These are phyloP conservation scores for Pachydiplax longipennis DNA, from an alignment of 2,888 invertebrate species.

Conservation along the genomic window DNA sequence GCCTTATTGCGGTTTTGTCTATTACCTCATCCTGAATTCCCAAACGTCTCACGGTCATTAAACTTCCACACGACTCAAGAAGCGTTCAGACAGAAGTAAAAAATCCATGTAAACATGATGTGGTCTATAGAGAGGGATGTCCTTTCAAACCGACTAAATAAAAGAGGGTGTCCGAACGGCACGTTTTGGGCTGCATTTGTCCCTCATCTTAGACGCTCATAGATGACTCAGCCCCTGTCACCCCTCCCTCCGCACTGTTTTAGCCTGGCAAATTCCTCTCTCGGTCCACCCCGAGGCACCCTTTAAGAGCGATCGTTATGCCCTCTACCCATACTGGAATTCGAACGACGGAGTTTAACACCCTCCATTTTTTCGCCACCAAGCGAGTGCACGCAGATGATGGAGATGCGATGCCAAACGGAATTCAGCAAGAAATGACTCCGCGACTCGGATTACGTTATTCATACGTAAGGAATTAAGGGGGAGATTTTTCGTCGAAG, in stretches of 20 bases:
- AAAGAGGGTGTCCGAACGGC: not conserved
- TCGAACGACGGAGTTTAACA: not conserved
- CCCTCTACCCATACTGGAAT: not conserved
- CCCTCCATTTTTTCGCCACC: not conserved
- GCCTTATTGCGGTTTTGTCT: no score
- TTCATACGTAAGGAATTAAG: no score
- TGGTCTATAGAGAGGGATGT: not conserved
- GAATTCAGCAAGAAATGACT: not conserved
- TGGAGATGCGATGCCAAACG: not conserved
- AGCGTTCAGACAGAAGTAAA: not conserved
- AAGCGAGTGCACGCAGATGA: not conserved
- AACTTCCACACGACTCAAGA: not conserved
- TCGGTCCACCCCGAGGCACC: not conserved
- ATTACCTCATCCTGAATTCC: not conserved
- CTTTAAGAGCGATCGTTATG: not conserved
- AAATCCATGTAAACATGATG: not conserved
- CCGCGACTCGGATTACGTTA: not conserved
- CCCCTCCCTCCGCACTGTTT: not conserved
- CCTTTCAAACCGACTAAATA: slow-evolving; percentile 4
- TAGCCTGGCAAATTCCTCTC: not conserved
- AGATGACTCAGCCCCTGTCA: not conserved
- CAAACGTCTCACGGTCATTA: not conserved
- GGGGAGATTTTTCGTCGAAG: no score
- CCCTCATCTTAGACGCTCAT: not conserved
- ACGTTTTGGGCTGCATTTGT: not conserved